A percentile compares a stretch with the other conserved stretches of the same genome.
These are phyloP conservation scores for Uria aalge DNA, from an alignment of 2,113 vertebrate genomes.

Conservation along the genomic window DNA sequence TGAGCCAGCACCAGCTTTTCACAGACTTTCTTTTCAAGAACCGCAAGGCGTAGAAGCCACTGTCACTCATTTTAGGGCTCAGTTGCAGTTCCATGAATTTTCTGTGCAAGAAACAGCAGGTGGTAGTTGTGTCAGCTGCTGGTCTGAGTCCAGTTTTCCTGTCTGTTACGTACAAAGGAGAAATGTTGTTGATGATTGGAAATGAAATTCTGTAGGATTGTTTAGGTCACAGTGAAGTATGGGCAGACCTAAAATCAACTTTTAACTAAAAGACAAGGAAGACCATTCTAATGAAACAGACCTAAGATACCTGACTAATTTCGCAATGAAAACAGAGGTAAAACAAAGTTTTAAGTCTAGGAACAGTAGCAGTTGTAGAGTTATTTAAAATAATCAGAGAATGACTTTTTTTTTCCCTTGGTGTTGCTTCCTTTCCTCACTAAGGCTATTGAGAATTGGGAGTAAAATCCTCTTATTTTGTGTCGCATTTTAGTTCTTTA, in stretches of 20 bases:
- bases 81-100: not conserved
- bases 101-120: not conserved
- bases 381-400: not conserved
- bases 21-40: not conserved
- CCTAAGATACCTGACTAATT: not conserved
- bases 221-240: not conserved
- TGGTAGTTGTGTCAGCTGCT: not conserved
- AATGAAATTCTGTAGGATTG: not conserved
- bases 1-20: not conserved
- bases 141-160: not conserved
- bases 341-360: not conserved
- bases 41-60: not conserved
- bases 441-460: not conserved
- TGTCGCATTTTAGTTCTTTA: not conserved
- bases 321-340: not conserved
- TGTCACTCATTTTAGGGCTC: not conserved
- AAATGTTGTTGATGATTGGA: not conserved
- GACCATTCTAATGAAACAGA: not conserved
- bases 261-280: not conserved
- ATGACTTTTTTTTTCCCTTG: not conserved
- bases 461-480: not conserved
- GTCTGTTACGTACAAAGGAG: not conserved
- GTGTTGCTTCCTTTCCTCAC: not conserved
- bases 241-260: not conserved
- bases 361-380: not conserved